Conservation (phyloP, 2,113 vertebrate species). For the Prunella fulvescens region DNA sequence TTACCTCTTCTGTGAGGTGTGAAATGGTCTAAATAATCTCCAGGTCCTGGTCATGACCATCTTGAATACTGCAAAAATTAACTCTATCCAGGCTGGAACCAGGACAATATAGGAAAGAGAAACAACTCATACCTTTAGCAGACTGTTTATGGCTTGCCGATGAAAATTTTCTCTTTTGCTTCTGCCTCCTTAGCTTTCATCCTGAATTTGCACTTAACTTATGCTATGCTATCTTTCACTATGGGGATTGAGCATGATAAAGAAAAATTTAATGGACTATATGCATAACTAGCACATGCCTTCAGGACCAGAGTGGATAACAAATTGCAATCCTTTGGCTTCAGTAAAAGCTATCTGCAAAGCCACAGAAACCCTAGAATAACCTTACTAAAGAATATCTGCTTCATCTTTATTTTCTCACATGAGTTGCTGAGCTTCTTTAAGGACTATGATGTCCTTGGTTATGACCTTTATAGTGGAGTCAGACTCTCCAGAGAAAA, state of each 20-base stretch:
- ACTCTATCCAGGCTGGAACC: fast-evolving
- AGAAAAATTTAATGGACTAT: not conserved
- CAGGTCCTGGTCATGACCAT: fast-evolving
- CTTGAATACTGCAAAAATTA: not conserved
- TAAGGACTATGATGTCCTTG: not conserved
- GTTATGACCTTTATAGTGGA: not conserved
- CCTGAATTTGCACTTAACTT: not conserved
- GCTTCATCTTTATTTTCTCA: not conserved
- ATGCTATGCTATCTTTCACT: not conserved
- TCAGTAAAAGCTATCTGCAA: not conserved
- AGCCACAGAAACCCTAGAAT: not conserved
- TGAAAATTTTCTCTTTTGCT: not conserved
- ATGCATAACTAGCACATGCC: not conserved
- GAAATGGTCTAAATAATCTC: not conserved
- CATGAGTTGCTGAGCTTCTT: not conserved
- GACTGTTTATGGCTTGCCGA: not conserved
- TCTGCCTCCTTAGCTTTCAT: not conserved
- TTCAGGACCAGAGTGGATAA: not conserved
- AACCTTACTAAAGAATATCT: not conserved
- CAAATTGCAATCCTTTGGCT: not conserved
- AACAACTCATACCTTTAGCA: not conserved
- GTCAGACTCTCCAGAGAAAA: not conserved
- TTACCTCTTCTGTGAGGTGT: not conserved
- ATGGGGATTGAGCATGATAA: not conserved
- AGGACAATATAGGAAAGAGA: not conserved